Percentiles rank a stretch among this genome's conserved stretches.
Evolutionary conservation across 2,797 vertebrate species (phyloP).

Genomic region (Diplodus sargus): DNA sequence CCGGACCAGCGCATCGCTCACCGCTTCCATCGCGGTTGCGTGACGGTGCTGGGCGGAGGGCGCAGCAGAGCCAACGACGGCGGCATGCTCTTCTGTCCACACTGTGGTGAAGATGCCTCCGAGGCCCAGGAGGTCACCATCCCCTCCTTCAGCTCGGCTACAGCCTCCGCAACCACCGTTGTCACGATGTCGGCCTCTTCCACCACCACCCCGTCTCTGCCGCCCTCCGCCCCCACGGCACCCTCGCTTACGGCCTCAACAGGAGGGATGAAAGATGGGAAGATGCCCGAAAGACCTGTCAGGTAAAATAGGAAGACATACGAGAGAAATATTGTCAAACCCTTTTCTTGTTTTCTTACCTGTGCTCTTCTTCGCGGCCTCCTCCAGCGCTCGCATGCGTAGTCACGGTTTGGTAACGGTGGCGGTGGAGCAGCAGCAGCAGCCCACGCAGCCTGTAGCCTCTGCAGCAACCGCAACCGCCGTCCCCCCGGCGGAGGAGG

Average conservation of each 20-base stretch:
- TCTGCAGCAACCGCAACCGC: slow-evolving; percentile 66
- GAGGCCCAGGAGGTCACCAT: slow-evolving; percentile 94
- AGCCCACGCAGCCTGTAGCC: slow-evolving; percentile 73
- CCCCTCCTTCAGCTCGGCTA: slow-evolving; percentile 79
- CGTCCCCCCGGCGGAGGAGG: slow-evolving; percentile 81
- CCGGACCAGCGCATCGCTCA: slow-evolving; percentile 93
- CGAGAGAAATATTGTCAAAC: neutral
- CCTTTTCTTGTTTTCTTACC: neutral
- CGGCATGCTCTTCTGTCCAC: slow-evolving; percentile 94
- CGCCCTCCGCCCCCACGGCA: slow-evolving; percentile 70
- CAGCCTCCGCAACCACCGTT: slow-evolving; percentile 74
- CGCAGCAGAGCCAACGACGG: slow-evolving; percentile 76
- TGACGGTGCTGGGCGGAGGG: slow-evolving; percentile 88
- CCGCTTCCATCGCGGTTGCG: slow-evolving; percentile 93
- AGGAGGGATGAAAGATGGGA: slow-evolving; percentile 75
- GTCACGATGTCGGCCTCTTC: slow-evolving; percentile 86
- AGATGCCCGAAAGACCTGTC: slow-evolving; percentile 83
- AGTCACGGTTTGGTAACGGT: slow-evolving; percentile 86
- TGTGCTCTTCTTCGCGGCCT: neutral
- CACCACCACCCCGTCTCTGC: slow-evolving; percentile 83
- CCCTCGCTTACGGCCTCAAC: slow-evolving; percentile 78
- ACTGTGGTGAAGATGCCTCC: slow-evolving; percentile 94
- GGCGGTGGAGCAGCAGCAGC: slow-evolving; percentile 71
- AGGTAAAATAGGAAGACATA: slow-evolving; percentile 68
- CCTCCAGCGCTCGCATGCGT: slow-evolving; percentile 89